Evolutionary conservation across 2,888 invertebrate species (phyloP).

Genomic region (Papilio gigon): DNA sequence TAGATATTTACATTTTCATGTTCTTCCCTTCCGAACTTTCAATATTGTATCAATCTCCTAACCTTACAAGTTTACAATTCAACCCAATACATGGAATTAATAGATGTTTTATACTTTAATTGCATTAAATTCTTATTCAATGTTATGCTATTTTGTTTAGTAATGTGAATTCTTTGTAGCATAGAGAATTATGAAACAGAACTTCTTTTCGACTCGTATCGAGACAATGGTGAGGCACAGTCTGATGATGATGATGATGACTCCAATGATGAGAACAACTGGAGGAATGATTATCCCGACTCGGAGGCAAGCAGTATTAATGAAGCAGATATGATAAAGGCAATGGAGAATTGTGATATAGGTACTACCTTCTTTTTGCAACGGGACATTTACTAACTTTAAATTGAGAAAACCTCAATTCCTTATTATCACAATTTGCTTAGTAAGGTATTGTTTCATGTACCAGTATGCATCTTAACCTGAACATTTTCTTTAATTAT

Average conservation of each 20-base stretch:
- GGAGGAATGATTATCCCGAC: conserved; percentile 90
- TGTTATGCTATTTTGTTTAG: conserved; percentile 2
- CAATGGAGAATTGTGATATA: conserved; percentile 76
- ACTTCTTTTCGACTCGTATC: conserved; percentile 62
- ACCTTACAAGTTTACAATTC: no score
- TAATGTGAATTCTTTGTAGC: conserved; percentile 53
- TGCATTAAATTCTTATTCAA: no score
- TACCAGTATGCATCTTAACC: no score
- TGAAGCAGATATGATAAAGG: conserved; percentile 84
- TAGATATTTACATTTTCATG: conserved; percentile 48
- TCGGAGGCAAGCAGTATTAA: conserved; percentile 84
- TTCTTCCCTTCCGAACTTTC: no score
- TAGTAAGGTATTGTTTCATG: no score
- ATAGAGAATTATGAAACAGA: conserved; percentile 71
- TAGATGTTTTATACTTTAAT: no score
- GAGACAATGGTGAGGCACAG: conserved; percentile 57
- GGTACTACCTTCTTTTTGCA: conserved; percentile 53
- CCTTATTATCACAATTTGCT: no score
- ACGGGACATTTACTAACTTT: no score
- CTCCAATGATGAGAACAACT: conserved; percentile 90
- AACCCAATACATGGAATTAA: no score
- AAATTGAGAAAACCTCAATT: no score
- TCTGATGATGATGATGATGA: conserved; percentile 81
- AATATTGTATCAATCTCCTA: no score
- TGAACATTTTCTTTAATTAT: no score